phyloP scores from a whole-genome alignment of 2,113 vertebrate genomes.

The Leptobrachium ailaonicum region DNA sequence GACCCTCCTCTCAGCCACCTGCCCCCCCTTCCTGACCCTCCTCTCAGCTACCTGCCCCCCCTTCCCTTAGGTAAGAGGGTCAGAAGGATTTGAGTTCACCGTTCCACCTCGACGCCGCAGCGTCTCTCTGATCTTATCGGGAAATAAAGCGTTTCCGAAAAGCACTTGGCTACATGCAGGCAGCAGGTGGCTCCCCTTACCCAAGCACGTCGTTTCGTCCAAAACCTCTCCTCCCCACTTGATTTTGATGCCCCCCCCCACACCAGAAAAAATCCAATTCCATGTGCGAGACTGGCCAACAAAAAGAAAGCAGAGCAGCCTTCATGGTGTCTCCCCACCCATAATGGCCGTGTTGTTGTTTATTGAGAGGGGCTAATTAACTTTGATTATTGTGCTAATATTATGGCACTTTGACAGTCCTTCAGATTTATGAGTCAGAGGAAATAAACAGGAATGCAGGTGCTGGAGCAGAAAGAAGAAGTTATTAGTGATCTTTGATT shows the following conservation, averaged over 20 bases:
- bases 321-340: slow-evolving; percentile 66
- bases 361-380: slow-evolving; percentile 91
- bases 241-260: slow-evolving; percentile 50
- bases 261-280: slow-evolving; percentile 40
- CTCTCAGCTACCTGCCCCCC: too few relatives aligned
- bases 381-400: slow-evolving; percentile 99
- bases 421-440: slow-evolving; percentile 96
- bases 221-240: slow-evolving; percentile 44
- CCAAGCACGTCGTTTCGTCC: slow-evolving; percentile 3
- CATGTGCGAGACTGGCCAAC: slow-evolving; percentile 53
- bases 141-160: too few relatives aligned
- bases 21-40: too few relatives aligned
- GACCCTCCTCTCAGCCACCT: too few relatives aligned
- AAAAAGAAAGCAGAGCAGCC: slow-evolving; percentile 60
- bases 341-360: slow-evolving; percentile 79
- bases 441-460: slow-evolving; percentile 99
- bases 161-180: background rate
- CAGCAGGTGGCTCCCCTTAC: slow-evolving; percentile 25
- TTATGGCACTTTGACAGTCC: slow-evolving; percentile 91
- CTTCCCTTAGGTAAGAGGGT: too few relatives aligned
- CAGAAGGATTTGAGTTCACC: too few relatives aligned
- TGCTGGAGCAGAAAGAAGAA: slow-evolving; percentile 99
- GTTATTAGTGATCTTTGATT: slow-evolving; percentile 99
- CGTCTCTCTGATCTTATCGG: too few relatives aligned
- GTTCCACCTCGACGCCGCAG: too few relatives aligned